Base-by-base conservation (phyloP, 1,140 invertebrate genomes). In the Rhyzopertha dominica region DNA sequence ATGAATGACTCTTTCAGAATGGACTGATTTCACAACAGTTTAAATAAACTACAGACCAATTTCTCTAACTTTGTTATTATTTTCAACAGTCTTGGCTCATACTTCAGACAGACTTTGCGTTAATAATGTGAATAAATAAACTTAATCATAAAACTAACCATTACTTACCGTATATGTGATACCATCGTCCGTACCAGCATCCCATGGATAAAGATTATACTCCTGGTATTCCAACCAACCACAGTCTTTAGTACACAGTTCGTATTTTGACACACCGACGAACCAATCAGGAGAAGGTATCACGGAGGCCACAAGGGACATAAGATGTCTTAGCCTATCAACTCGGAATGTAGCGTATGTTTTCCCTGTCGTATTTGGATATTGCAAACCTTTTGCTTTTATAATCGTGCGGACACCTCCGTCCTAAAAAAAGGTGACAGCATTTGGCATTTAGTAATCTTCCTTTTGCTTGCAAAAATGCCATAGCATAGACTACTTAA, bases 221-320 rank as follows among this genome's bases (percentile, higher is more conserved):
- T 82, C 78, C 49, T 87, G 84, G 23, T 83, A 81, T 41, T 83
- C 81, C 0, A 87, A 78, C 96, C 96, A 99, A 0, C 86, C 85
- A 58, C 95, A 95, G 70, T 98, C 93, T 3, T 77, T 51, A 29
- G 86, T 70, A 62, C 96, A 99, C 0, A 99, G 71, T 65, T 98
- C 94, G 22, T 98, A 67, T 0, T 84, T 85, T 0, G 89, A 91
- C 0, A 98, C 85, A 1, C 96, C 96, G 0, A 98, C 87, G 47
- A 98, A 89, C 96, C 96, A 99, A 70, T 99, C 96, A 0, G 96
- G 96, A 1, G 91, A 96, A 0, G 96, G 96, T 46, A 86, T 85
- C 38, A 96, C 81, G 84, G 95, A 97, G 3, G 91, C 87, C 0
- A 95, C 88, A 8, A 99, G 63, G 0, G 95, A 98, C 55, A 98